These are phyloP conservation scores for Drosophila recens DNA, from an alignment of 2,888 invertebrate genomes.

Conservation along the genomic window DNA sequence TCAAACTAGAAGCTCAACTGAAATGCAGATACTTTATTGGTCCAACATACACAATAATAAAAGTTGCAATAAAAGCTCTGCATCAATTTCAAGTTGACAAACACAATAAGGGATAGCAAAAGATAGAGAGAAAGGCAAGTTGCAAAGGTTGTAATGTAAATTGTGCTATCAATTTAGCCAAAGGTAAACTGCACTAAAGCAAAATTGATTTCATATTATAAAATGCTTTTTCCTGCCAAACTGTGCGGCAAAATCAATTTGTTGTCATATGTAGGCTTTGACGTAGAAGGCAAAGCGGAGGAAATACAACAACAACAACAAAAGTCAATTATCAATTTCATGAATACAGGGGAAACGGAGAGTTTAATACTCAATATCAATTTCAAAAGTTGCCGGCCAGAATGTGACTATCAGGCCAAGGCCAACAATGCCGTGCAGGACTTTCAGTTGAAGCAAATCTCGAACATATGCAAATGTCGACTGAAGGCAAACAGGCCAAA, in stretches of 20 bases:
- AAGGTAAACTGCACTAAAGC: constrained; percentile 15
- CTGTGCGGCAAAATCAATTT: constrained; percentile 67
- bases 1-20: neutral
- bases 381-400: constrained; percentile 37
- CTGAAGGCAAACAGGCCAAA: constrained; percentile 11
- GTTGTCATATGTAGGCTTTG: constrained; percentile 37
- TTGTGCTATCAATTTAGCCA: constrained; percentile 18
- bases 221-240: constrained; percentile 46
- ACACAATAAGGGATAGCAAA: neutral
- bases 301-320: constrained; percentile 13
- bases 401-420: constrained; percentile 42
- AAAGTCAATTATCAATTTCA: constrained; percentile 59
- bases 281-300: neutral
- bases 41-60: neutral
- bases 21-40: constrained; percentile 7
- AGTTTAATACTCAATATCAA: constrained; percentile 48
- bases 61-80: neutral
- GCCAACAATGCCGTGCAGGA: constrained; percentile 35
- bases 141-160: constrained; percentile 15
- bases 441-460: constrained; percentile 5
- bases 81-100: constrained; percentile 21
- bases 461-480: constrained; percentile 42
- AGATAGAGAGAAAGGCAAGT: neutral
- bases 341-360: neutral
- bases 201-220: constrained; percentile 39